Evolutionary conservation across 2,888 invertebrate species (phyloP).

Genomic region (Mermis nigrescens): DNA sequence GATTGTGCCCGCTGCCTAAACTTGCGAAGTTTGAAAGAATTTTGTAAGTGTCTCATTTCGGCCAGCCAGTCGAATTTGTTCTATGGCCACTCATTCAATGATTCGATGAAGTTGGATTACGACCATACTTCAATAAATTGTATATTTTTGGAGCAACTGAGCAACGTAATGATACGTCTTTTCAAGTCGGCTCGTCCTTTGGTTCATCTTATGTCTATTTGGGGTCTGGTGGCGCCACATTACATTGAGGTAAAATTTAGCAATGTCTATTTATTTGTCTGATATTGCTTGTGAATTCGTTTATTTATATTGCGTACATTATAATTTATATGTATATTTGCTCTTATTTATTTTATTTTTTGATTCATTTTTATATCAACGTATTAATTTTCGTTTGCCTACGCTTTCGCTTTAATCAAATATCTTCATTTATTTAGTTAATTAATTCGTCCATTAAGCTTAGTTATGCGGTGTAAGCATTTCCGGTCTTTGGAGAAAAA

Average conservation of each 20-base stretch:
- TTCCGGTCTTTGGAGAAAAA: too few relatives aligned
- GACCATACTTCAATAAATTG: slow-evolving; percentile 17
- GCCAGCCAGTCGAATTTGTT: slow-evolving; percentile 62
- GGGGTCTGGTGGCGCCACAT: slow-evolving; percentile 78
- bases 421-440: too few relatives aligned
- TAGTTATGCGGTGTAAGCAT: too few relatives aligned
- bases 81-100: slow-evolving; percentile 19
- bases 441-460: too few relatives aligned
- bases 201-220: slow-evolving; percentile 69
- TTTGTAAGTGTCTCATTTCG: slow-evolving; percentile 57
- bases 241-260: slow-evolving; percentile 71
- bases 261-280: background rate
- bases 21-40: slow-evolving; percentile 59
- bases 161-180: slow-evolving; percentile 67
- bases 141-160: slow-evolving; percentile 54
- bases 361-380: too few relatives aligned
- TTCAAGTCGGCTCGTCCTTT: slow-evolving; percentile 65
- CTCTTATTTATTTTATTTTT: background rate
- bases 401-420: too few relatives aligned
- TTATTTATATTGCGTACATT: too few relatives aligned
- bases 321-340: background rate
- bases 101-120: background rate
- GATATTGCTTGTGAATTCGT: background rate
- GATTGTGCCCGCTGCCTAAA: slow-evolving; percentile 69
- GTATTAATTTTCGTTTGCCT: too few relatives aligned